Evolutionary conservation across 1,140 invertebrate species (phyloP), one percentile per base, ranked within the genome.

Genomic region (Lanistes nyassanus): DNA sequence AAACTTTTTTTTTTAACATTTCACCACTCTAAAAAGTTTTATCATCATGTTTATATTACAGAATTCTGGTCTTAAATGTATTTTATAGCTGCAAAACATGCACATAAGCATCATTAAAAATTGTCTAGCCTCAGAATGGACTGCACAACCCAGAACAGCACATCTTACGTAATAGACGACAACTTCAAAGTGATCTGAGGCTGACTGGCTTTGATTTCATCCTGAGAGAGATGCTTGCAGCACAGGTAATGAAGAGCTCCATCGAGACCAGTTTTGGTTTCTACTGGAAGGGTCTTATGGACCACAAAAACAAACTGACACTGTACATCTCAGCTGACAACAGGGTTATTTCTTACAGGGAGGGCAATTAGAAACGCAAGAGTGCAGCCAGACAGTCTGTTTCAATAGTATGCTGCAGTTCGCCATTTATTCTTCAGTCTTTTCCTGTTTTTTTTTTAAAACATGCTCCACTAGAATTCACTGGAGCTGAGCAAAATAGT

Each of bases 251-350:
- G n/a, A n/a, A n/a, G n/a, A n/a, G n/a, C n/a, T n/a, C n/a, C n/a
- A n/a, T n/a, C n/a, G n/a, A n/a, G n/a, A n/a, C n/a, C n/a, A n/a
- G n/a, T n/a, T n/a, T n/a, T n/a, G n/a, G n/a, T n/a, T n/a, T n/a
- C n/a, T n/a, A 60, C 23, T 26, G 23, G 56, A 26, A 60, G 9
- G 56, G 9, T 60, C 56, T 60, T 26, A 60, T n/a, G 0, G 2
- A n/a, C 29, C 23, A 11, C 9, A 60, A 7, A 2, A 60, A 23
- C n/a, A 19, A 53, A 26, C 9, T 19, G 3, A 31, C 56, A 11
- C 23, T 60, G n/a, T 26, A 58, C n/a, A 60, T 53, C 51, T 53
- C 56, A 60, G n/a, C 56, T 23, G n/a, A n/a, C 56, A n/a, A n/a
- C n/a, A n/a, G n/a, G n/a, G n/a, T n/a, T n/a, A n/a, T n/a, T n/a